Conservation (phyloP, 2,888 invertebrate genomes). For the Synergus itoensis region DNA sequence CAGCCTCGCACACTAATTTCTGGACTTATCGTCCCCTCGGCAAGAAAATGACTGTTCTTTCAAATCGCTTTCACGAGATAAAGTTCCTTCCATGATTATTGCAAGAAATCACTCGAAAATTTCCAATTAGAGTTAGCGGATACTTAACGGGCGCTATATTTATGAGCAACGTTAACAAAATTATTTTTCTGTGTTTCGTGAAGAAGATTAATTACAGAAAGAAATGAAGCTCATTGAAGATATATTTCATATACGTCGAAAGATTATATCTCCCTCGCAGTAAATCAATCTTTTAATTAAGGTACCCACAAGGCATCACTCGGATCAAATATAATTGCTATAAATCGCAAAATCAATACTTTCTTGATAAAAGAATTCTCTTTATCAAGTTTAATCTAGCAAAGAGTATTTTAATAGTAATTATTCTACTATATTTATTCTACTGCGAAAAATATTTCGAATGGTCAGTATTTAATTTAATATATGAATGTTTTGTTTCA, state of each 20-base stretch:
- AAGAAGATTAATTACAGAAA: no score
- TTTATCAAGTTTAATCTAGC: no score
- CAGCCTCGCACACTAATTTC: slow-evolving; percentile 24
- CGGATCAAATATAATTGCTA: background rate
- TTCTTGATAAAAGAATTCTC: no score
- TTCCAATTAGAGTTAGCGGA: background rate
- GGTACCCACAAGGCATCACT: background rate
- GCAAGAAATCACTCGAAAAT: background rate
- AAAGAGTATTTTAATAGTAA: no score
- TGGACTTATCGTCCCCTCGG: slow-evolving; percentile 11
- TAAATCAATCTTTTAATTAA: background rate
- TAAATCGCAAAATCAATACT: background rate
- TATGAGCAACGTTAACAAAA: no score
- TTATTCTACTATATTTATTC: no score
- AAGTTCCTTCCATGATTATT: slow-evolving; percentile 3
- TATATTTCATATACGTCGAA: background rate
- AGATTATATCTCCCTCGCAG: no score
- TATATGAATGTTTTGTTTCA: background rate
- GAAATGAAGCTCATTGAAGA: no score
- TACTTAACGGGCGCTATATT: no score
- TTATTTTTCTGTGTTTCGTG: background rate
- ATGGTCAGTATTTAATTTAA: no score
- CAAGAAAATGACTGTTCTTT: slow-evolving; percentile 3
- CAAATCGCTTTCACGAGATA: background rate
- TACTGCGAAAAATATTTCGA: no score